Percentiles rank a stretch among this genome's conserved stretches.
Evolutionary conservation across 2,797 vertebrate species (phyloP).

Genomic region (Anguilla marmorata): DNA sequence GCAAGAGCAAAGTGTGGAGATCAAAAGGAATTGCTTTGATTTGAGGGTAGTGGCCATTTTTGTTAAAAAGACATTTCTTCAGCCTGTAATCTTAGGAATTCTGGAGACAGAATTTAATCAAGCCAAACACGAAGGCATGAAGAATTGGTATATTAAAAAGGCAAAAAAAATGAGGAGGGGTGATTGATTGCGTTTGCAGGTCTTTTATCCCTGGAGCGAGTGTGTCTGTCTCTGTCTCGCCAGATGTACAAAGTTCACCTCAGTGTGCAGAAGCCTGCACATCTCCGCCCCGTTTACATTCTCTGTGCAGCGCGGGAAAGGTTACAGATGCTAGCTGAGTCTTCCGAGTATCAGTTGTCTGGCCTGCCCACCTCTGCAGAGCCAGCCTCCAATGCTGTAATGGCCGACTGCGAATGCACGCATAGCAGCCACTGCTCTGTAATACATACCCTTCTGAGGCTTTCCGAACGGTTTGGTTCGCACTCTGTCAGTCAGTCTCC

Average conservation of each 20-base stretch:
- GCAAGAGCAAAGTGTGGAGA: not conserved
- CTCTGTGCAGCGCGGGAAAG: not conserved
- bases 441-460: not conserved
- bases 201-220: conserved; percentile 35
- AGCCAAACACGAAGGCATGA: conserved; percentile 20
- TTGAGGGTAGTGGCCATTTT: not conserved
- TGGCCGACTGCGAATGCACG: not conserved
- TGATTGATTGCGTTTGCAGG: conserved; percentile 33
- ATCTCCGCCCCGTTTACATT: not conserved
- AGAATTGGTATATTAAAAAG: conserved; percentile 18
- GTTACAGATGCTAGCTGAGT: not conserved
- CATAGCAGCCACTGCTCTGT: not conserved
- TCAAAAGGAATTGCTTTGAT: not conserved
- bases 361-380: not conserved
- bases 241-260: conserved; percentile 30
- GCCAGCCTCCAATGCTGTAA: not conserved
- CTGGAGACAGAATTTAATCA: conserved; percentile 28
- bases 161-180: conserved; percentile 2
- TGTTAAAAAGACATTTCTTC: not conserved
- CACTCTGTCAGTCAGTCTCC: not conserved
- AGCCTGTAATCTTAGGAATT: conserved; percentile 32
- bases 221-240: conserved; percentile 32
- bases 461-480: not conserved
- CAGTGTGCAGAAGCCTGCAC: not conserved
- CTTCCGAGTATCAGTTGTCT: not conserved